phyloP scores from a whole-genome alignment of 2,113 vertebrate genomes.

The Neofelis nebulosa region DNA sequence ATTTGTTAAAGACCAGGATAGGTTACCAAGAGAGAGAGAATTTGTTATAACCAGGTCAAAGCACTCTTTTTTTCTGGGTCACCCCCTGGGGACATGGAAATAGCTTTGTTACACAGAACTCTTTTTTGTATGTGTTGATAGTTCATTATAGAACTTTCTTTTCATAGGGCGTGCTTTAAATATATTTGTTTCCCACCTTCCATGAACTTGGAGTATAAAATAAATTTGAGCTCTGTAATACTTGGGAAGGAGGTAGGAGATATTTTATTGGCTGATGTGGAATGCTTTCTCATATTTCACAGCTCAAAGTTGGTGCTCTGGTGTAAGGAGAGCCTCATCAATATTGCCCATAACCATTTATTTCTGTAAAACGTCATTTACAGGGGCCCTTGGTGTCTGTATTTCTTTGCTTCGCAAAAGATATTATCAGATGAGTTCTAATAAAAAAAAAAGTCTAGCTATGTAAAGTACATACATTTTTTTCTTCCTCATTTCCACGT shows the following conservation, averaged over 20 bases:
- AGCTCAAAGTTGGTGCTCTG: neutral
- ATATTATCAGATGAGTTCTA: constrained; percentile 29
- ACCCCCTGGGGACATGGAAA: constrained; percentile 37
- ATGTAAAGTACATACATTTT: neutral
- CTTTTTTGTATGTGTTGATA: neutral
- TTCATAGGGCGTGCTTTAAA: constrained; percentile 19
- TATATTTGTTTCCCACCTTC: constrained; percentile 39
- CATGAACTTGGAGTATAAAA: constrained; percentile 28
- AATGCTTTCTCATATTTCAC: constrained; percentile 15
- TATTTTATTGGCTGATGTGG: neutral
- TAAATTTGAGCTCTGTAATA: neutral
- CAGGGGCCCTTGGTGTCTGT: neutral
- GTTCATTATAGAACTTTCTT: constrained; percentile 48
- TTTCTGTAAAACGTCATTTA: constrained; percentile 28
- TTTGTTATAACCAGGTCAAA: constrained; percentile 66
- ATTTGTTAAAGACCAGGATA: constrained; percentile 60
- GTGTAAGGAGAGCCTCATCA: constrained; percentile 8
- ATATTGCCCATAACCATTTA: neutral
- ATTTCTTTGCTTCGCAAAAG: constrained; percentile 56
- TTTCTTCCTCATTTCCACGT: neutral
- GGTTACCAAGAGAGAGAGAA: constrained; percentile 38
- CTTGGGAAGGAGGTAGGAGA: neutral
- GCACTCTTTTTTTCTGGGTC: constrained; percentile 54
- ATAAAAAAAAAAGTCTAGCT: neutral
- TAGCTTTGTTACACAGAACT: constrained; percentile 32